Evolutionary conservation across 2,797 vertebrate genomes (phyloP).

Genomic region (Scleropages formosus): DNA sequence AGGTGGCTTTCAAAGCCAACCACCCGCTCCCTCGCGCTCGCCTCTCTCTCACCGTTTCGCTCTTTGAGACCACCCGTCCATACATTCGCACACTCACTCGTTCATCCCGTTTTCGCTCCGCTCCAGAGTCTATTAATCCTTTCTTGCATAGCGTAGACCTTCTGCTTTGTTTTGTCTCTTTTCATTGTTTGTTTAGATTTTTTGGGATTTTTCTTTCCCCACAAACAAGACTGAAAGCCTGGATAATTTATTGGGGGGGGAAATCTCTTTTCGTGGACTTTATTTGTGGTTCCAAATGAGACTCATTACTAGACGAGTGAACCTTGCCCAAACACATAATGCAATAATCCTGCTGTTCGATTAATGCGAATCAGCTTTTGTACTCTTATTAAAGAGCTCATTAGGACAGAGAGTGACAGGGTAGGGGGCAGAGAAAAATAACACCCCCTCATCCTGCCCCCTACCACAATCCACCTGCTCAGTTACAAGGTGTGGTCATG

Average conservation of each 20-base stretch:
- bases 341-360: slow-evolving; percentile 74
- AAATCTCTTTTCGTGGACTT: neutral
- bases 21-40: neutral
- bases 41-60: neutral
- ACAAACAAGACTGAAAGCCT: neutral
- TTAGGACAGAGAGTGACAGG: slow-evolving; percentile 58
- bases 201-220: neutral
- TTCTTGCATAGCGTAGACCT: neutral
- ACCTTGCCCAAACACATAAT: slow-evolving; percentile 71
- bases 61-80: neutral
- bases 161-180: neutral
- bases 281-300: slow-evolving; percentile 70
- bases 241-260: neutral
- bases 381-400: slow-evolving; percentile 79
- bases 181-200: neutral
- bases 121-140: neutral
- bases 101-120: neutral
- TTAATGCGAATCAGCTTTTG: slow-evolving; percentile 79
- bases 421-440: neutral
- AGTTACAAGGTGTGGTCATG: slow-evolving; percentile 32
- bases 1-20: slow-evolving; percentile 17
- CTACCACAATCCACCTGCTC: slow-evolving; percentile 21
- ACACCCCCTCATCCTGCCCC: neutral
- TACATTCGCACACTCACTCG: neutral
- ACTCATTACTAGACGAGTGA: slow-evolving; percentile 77